These are phyloP conservation scores for Phalangium opilio DNA, from an alignment of 2,888 invertebrate species.

Conservation along the genomic window DNA sequence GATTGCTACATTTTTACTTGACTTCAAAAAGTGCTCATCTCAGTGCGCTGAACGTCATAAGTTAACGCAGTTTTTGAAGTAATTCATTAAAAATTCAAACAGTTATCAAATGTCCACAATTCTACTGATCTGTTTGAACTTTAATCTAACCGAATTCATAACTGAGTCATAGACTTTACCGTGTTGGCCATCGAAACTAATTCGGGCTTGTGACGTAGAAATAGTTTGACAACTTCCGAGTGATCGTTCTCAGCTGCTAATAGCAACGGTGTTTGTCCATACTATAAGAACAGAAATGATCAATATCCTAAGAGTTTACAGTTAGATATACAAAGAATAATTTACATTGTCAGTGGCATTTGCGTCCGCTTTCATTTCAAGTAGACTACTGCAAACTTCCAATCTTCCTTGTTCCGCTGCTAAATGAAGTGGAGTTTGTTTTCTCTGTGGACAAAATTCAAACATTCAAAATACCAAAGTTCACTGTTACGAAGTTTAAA, in stretches of 20 bases:
- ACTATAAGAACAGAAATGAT: conserved; percentile 24
- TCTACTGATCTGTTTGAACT: no score
- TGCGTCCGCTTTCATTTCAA: conserved; percentile 85
- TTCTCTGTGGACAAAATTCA: conserved; percentile 44
- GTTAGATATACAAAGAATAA: no score
- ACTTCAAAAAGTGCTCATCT: no score
- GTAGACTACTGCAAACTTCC: conserved; percentile 76
- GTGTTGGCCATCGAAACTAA: conserved; percentile 89
- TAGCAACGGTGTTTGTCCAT: conserved; percentile 92
- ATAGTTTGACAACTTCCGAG: conserved; percentile 93
- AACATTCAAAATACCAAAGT: no score
- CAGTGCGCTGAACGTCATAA: no score
- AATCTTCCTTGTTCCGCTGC: conserved; percentile 93
- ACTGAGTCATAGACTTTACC: conserved; percentile 26
- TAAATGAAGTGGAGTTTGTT: conserved; percentile 92
- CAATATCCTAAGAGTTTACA: background rate
- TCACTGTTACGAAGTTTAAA: no score
- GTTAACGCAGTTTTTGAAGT: no score
- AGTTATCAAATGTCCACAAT: no score
- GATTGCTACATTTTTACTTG: no score
- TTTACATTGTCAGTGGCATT: conserved; percentile 77
- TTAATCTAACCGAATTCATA: no score
- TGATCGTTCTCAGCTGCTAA: conserved; percentile 96
- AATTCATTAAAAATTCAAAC: no score
- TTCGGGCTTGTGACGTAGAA: conserved; percentile 84